phyloP scores from a whole-genome alignment of 1,140 invertebrate genomes.

The Chymomyza costata region DNA sequence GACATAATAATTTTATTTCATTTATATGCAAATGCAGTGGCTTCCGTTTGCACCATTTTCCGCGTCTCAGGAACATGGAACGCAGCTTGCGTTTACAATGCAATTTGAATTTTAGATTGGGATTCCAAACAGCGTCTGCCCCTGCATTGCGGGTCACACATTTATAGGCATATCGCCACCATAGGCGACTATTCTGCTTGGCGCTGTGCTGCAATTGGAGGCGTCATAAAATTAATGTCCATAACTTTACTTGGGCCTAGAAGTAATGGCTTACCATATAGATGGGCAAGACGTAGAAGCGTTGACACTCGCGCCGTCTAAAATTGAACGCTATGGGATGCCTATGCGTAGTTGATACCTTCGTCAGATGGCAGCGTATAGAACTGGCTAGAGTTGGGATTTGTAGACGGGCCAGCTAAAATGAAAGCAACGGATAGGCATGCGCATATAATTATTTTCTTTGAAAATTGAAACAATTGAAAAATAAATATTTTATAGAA shows the following conservation, averaged over 20 bases:
- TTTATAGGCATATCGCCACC: constrained; percentile 64
- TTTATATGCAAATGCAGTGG: constrained; percentile 49
- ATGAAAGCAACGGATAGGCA: constrained; percentile 26
- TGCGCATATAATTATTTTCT: constrained; percentile 45
- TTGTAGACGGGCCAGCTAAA: constrained; percentile 33
- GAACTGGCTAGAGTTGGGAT: constrained; percentile 52
- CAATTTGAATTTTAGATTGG: constrained; percentile 55
- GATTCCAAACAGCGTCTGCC: constrained; percentile 36
- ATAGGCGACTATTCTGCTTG: constrained; percentile 55
- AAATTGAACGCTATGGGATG: constrained; percentile 63
- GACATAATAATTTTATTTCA: constrained; percentile 52
- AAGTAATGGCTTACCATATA: constrained; percentile 55
- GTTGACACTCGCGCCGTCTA: constrained; percentile 52
- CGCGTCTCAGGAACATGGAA: constrained; percentile 40
- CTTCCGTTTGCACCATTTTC: constrained; percentile 39
- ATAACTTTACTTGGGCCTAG: constrained; percentile 24
- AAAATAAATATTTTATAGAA: constrained; percentile 29
- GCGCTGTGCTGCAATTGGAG: constrained; percentile 47
- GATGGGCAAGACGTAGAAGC: constrained; percentile 58
- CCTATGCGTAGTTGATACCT: constrained; percentile 55
- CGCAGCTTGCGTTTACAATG: constrained; percentile 57
- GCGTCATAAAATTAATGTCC: no score
- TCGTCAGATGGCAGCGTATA: constrained; percentile 62
- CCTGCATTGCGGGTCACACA: constrained; percentile 46
- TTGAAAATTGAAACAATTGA: background rate